phyloP scores from a whole-genome alignment of 2,797 vertebrate species.

The Mus caroli region DNA sequence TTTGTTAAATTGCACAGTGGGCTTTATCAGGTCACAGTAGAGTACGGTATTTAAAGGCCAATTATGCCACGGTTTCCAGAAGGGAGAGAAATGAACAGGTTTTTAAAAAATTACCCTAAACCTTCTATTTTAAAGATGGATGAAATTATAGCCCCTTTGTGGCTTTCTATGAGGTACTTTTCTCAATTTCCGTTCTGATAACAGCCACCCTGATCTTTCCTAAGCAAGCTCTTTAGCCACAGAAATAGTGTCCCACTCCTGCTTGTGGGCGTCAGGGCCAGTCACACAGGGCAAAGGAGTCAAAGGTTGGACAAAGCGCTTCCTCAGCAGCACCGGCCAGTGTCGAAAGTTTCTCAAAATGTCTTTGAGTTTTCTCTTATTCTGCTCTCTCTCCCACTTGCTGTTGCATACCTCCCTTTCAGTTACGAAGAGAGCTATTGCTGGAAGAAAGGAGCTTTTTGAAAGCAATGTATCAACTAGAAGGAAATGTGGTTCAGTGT shows the following conservation, averaged over 20 bases:
- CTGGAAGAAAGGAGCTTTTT: slow-evolving; percentile 13
- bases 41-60: slow-evolving; percentile 49
- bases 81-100: slow-evolving; percentile 9
- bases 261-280: background rate
- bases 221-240: slow-evolving; percentile 17
- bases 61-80: slow-evolving; percentile 16
- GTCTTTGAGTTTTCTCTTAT: background rate
- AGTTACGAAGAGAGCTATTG: background rate
- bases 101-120: background rate
- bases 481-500: background rate
- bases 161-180: slow-evolving; percentile 51
- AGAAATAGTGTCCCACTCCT: slow-evolving; percentile 3
- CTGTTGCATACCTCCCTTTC: background rate
- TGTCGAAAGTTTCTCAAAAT: slow-evolving; percentile 8
- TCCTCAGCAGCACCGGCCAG: background rate
- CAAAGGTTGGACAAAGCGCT: background rate
- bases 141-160: slow-evolving; percentile 55
- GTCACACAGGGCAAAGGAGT: background rate
- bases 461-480: background rate
- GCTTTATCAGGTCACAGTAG: slow-evolving; percentile 40
- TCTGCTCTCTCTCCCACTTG: background rate
- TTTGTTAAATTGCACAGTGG: slow-evolving; percentile 13
- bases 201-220: slow-evolving; percentile 56
- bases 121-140: slow-evolving; percentile 64
- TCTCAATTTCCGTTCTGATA: slow-evolving; percentile 59